Percentiles rank a stretch among this genome's conserved stretches.
phyloP scores from a whole-genome alignment of 1,140 invertebrate species.

The Cydia splendana region DNA sequence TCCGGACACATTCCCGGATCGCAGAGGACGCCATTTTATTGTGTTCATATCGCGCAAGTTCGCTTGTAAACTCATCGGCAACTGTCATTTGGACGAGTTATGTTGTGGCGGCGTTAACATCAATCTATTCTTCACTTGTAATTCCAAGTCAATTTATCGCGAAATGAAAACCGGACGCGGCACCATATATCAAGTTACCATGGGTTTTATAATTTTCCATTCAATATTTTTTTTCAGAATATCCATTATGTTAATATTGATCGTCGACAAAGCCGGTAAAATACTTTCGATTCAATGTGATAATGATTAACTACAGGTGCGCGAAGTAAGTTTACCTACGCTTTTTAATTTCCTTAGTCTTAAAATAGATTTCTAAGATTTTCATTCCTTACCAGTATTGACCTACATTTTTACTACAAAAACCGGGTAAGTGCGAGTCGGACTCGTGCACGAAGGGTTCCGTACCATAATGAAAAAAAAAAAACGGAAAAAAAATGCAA shows the following conservation, averaged over 20 bases:
- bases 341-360: not conserved
- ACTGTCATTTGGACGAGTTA: constrained; percentile 53
- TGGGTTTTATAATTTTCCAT: no score
- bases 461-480: no score
- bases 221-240: no score
- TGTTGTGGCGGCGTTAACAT: constrained; percentile 18
- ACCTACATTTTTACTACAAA: not conserved
- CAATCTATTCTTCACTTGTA: constrained; percentile 6
- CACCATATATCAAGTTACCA: no score
- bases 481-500: no score
- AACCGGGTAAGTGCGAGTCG: no score
- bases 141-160: not conserved
- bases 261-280: no score
- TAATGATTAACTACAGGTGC: no score
- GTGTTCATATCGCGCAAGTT: constrained; percentile 69
- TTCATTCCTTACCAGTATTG: not conserved
- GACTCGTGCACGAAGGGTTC: no score
- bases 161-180: not conserved
- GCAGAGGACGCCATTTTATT: constrained; percentile 66
- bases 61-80: constrained; percentile 60
- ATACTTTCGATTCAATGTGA: no score
- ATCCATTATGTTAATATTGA: no score
- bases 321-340: no score
- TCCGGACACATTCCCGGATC: constrained; percentile 64
- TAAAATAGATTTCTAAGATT: not conserved